phyloP scores from a whole-genome alignment of 1,140 invertebrate genomes.

The Trypoxylus dichotomus region DNA sequence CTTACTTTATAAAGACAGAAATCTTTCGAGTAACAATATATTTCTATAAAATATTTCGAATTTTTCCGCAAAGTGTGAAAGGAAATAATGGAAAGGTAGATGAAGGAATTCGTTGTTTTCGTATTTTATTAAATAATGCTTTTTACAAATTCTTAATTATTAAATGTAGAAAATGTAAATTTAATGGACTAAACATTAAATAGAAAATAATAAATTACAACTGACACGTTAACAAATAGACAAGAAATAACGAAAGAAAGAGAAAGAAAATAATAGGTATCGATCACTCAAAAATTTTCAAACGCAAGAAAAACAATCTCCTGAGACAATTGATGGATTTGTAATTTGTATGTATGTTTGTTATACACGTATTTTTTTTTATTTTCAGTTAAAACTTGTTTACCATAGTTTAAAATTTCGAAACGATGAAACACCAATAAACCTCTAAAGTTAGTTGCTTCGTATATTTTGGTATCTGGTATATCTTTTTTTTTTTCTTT shows the following conservation, averaged over 20 bases:
- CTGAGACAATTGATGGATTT: background rate
- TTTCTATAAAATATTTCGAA: too few species aligned
- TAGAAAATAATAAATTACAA: slow-evolving; percentile 22
- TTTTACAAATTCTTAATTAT: slow-evolving; percentile 8
- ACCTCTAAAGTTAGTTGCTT: background rate
- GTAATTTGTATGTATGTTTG: background rate
- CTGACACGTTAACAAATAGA: slow-evolving; percentile 9
- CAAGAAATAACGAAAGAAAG: background rate
- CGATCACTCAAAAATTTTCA: background rate
- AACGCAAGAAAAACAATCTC: background rate
- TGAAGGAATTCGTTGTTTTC: background rate
- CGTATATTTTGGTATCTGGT: slow-evolving; percentile 3
- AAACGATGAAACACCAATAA: too few species aligned
- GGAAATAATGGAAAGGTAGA: background rate
- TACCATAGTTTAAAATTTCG: background rate
- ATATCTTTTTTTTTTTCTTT: background rate
- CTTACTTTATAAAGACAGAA: too few species aligned
- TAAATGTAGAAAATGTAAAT: slow-evolving; percentile 16
- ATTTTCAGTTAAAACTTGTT: too few species aligned
- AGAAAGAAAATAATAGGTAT: background rate
- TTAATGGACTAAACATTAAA: slow-evolving; percentile 19
- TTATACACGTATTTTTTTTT: background rate
- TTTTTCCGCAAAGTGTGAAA: too few species aligned
- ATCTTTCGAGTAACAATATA: too few species aligned
- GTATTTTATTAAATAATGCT: slow-evolving; percentile 2